Percentiles rank a stretch among this genome's conserved stretches.
Evolutionary conservation across 2,113 vertebrate genomes (phyloP).

Genomic region (Engystomops pustulosus): DNA sequence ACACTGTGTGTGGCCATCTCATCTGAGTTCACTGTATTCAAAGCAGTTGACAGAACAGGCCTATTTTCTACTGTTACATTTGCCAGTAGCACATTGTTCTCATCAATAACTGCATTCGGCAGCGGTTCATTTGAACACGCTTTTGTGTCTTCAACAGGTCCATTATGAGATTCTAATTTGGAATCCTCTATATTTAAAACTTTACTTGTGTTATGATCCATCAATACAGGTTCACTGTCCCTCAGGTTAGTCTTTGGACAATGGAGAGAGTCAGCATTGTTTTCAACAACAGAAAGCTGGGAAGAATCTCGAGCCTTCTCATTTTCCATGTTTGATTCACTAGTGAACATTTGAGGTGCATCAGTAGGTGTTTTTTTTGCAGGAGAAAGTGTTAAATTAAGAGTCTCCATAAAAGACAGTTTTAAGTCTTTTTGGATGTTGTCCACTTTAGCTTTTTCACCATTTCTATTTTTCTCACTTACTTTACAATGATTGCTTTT

Average conservation of each 20-base stretch:
- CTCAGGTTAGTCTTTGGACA: background rate
- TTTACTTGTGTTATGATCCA: background rate
- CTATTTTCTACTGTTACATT: background rate
- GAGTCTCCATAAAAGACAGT: constrained; percentile 94
- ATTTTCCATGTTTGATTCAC: background rate
- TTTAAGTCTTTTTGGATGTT: constrained; percentile 78
- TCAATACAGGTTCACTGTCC: background rate
- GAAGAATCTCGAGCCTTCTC: constrained; percentile 36
- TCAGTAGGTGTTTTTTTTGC: constrained; percentile 79
- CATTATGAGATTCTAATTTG: background rate
- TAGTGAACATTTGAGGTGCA: too few species aligned
- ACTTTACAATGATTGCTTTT: constrained; percentile 62
- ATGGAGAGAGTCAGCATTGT: background rate
- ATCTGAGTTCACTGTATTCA: constrained; percentile 58
- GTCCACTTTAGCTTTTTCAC: constrained; percentile 62
- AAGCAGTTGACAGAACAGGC: background rate
- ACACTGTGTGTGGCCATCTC: constrained; percentile 59
- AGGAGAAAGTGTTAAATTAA: constrained; percentile 95
- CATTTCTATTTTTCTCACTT: constrained; percentile 58
- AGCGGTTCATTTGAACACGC: background rate
- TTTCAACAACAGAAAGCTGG: background rate
- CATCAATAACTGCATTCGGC: background rate
- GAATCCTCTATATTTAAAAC: background rate
- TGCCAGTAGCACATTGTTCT: background rate
- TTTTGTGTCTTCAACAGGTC: background rate